A percentile compares a stretch with the other conserved stretches of the same genome.
Conservation (phyloP, 2,888 invertebrate species). For the Brachyptera risi region DNA sequence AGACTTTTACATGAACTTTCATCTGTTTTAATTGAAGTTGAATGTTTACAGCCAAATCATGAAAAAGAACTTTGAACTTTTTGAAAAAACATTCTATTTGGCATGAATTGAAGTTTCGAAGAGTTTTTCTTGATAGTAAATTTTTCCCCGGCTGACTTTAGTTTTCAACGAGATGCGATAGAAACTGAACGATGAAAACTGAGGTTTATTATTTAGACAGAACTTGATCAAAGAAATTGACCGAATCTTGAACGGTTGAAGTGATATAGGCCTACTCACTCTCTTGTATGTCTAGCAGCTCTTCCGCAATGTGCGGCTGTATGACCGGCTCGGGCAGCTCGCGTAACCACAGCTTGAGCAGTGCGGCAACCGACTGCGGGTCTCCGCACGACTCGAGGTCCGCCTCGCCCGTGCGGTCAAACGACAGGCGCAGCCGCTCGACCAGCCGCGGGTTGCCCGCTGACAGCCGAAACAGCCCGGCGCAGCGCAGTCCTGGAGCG, state of each 20-base stretch:
- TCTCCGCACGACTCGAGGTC: slow-evolving; percentile 50
- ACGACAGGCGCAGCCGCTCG: slow-evolving; percentile 49
- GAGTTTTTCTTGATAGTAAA: too few species aligned
- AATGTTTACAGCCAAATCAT: too few species aligned
- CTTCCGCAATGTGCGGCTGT: slow-evolving; percentile 46
- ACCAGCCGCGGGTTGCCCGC: slow-evolving; percentile 51
- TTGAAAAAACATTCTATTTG: too few species aligned
- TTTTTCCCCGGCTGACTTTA: too few species aligned
- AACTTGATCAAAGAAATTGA: not conserved
- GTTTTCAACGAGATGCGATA: too few species aligned
- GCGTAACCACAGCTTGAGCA: slow-evolving; percentile 53
- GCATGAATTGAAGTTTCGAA: too few species aligned
- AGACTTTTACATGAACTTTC: too few species aligned
- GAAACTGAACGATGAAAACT: too few species aligned
- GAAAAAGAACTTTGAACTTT: too few species aligned
- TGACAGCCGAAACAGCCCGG: slow-evolving; percentile 52
- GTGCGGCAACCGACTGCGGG: slow-evolving; percentile 52
- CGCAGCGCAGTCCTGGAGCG: slow-evolving; percentile 47
- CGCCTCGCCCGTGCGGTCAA: slow-evolving; percentile 53
- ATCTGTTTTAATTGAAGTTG: too few species aligned
- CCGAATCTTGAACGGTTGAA: not conserved
- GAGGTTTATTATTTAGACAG: too few species aligned
- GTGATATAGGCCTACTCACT: too few species aligned
- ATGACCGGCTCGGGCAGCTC: slow-evolving; percentile 53
- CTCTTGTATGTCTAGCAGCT: slow-evolving; percentile 31